These are phyloP conservation scores for Pteronotus mesoamericanus DNA, from an alignment of 2,797 vertebrate genomes.

Conservation along the genomic window DNA sequence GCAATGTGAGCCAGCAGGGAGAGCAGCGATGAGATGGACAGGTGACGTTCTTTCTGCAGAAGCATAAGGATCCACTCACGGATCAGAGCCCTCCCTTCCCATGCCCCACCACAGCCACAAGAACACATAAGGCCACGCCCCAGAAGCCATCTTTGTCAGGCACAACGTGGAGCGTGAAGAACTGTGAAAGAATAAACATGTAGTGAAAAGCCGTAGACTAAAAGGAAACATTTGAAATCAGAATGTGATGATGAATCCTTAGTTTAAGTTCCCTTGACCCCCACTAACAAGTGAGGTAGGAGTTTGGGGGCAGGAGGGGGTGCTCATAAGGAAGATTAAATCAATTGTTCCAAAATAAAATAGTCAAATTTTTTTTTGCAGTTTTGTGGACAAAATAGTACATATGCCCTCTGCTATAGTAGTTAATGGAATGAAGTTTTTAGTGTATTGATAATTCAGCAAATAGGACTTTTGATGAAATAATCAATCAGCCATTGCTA, in stretches of 20 bases:
- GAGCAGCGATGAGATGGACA: not conserved
- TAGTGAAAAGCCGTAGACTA: not conserved
- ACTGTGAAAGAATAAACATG: not conserved
- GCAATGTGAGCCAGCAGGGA: not conserved
- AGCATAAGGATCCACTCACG: not conserved
- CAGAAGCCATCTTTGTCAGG: not conserved
- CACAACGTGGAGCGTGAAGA: not conserved
- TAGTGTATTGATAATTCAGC: constrained; percentile 16
- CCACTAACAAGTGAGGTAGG: not conserved
- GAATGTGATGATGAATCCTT: not conserved
- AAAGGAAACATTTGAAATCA: not conserved
- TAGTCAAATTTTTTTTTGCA: not conserved
- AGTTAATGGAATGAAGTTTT: not conserved
- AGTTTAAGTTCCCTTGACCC: not conserved
- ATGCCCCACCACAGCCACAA: not conserved
- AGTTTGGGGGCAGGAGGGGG: not conserved
- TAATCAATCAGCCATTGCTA: constrained; percentile 42
- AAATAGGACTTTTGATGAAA: constrained; percentile 39
- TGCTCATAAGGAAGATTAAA: not conserved
- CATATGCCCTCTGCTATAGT: not conserved
- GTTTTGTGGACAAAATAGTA: not conserved
- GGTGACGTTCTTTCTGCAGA: not conserved
- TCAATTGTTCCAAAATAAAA: constrained; percentile 13
- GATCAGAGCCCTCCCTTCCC: not conserved
- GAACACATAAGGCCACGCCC: not conserved